Percentiles rank a stretch among this genome's conserved stretches.
Evolutionary conservation across 2,113 vertebrate species (phyloP).

Genomic region (Phaethon lepturus): DNA sequence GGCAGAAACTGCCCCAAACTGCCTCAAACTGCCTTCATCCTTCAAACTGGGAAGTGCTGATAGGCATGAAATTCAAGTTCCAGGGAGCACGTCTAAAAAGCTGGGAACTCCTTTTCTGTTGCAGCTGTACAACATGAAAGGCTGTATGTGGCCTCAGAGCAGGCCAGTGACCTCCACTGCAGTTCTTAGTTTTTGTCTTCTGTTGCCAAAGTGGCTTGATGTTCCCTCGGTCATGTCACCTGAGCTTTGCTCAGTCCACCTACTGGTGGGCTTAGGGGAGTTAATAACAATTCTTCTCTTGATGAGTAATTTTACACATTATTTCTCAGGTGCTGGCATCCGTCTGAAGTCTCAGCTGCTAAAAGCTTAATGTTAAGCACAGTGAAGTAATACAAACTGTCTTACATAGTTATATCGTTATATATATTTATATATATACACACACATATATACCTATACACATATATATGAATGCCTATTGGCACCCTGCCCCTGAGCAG

Average conservation of each 20-base stretch:
- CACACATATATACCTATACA: accelerated
- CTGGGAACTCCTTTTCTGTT: not conserved
- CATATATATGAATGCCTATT: not conserved
- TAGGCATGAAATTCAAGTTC: not conserved
- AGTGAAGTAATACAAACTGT: not conserved
- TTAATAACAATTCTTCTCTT: not conserved
- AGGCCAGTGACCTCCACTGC: not conserved
- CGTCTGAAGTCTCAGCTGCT: not conserved
- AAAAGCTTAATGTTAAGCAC: not conserved
- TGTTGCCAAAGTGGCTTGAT: not conserved
- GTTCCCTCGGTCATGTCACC: not conserved
- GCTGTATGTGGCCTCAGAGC: not conserved
- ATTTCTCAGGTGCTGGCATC: not conserved
- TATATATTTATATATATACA: no score
- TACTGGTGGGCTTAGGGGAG: not conserved
- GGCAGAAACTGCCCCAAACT: not conserved
- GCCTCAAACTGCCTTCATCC: no score
- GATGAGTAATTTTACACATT: not conserved
- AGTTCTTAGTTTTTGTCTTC: not conserved
- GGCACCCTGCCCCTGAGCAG: not conserved
- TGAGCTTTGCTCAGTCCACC: not conserved
- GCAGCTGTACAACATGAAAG: not conserved
- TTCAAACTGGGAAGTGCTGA: not conserved
- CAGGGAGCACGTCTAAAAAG: not conserved
- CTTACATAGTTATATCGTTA: no score